Conservation (phyloP, 2,797 vertebrate genomes). For the Amphiprion clarkii region DNA sequence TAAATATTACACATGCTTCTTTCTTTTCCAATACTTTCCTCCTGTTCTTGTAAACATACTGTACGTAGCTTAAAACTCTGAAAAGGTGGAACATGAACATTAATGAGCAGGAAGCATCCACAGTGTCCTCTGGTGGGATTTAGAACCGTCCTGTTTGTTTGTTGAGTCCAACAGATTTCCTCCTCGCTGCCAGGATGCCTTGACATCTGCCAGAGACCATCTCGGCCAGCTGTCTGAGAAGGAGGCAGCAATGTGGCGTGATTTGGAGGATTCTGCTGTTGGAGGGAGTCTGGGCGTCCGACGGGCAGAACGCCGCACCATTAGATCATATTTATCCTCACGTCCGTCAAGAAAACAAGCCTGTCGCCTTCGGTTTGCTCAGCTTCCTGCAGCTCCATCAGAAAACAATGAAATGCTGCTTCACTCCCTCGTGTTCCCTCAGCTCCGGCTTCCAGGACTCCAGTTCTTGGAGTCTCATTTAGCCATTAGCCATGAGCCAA, state of each 20-base stretch:
- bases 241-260: conserved; percentile 70
- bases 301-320: conserved; percentile 41
- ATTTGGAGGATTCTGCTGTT: conserved; percentile 59
- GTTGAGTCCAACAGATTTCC: conserved; percentile 72
- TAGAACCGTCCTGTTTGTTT: conserved; percentile 48
- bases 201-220: conserved; percentile 82
- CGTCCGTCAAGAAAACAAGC: conserved; percentile 65
- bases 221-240: conserved; percentile 71
- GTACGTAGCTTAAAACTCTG: too few species aligned
- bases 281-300: conserved; percentile 47
- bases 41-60: too few species aligned
- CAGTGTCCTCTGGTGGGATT: conserved; percentile 84
- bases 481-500: not conserved
- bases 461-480: conserved; percentile 8
- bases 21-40: too few species aligned
- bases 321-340: conserved; percentile 70
- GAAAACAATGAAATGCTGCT: conserved; percentile 7
- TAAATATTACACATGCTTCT: too few species aligned
- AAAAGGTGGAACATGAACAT: not conserved
- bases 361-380: conserved; percentile 48
- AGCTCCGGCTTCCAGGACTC: not conserved
- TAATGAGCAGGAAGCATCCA: conserved; percentile 75
- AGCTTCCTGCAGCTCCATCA: conserved; percentile 17
- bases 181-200: conserved; percentile 75
- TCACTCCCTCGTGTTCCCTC: conserved; percentile 19